Base-by-base conservation (phyloP, 2,888 invertebrate species). In the Drosophila gaucha region DNA sequence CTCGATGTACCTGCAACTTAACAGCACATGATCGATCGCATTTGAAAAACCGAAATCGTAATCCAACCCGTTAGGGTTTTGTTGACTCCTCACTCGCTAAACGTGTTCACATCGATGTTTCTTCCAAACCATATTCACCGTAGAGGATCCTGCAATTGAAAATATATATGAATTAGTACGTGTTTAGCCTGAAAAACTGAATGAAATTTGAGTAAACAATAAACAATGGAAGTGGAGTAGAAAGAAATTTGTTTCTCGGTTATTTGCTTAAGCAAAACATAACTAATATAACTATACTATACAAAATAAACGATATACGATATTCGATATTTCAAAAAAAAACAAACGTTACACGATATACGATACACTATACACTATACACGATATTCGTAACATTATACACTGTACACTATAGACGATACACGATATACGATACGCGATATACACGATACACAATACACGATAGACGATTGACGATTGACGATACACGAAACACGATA, bases 121-220 rank as follows among this genome's bases (percentile, higher is more conserved):
- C 31, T 26, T 26, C 33, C 8, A 4, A 46, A 9, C 26, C 30
- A 26, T 6, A 33, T 9, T 31, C 16, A 44, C 24, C 18, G n/a
- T 18, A n/a, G 10, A 5, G 33, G 2, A 22, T 20, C 10, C 28
- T 39, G n/a, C 28, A 33, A 31, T 8, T 22, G 5, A 2, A 36
- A 56, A 4, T 6, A 41, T 59, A 35, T 36, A 59, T 67, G 43
- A 60, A 26, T 44, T 24, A 14, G 39, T 55, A 55, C 38, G 16
- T 31, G 46, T 26, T 16, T 41, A 50, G 36, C 56, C 26, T 44
- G 51, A 36, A 43, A 41, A 49, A 49, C 43, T 49, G 1, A 38
- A 46, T 50, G 26, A 62, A 67, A 67, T 66, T 67, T 3, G 24
- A 59, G 46, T 39, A 22, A 31, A 30, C 12, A 41, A 50, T 54